A percentile compares a stretch with the other conserved stretches of the same genome.
Evolutionary conservation across 2,888 invertebrate species (phyloP).

Genomic region (Trissolcus brochymenae): DNA sequence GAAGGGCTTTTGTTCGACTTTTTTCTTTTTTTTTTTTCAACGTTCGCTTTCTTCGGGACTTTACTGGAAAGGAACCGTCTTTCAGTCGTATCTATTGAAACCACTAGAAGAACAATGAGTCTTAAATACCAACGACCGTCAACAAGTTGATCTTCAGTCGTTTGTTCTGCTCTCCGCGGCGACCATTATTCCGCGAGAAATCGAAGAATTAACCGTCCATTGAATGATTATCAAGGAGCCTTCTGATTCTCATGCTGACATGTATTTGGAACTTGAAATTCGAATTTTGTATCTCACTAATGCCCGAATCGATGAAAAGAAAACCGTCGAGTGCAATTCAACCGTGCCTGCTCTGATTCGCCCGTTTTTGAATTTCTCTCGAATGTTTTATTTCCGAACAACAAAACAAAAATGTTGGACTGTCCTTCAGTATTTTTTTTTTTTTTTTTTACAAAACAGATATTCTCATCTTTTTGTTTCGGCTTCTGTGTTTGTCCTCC

Average conservation of each 20-base stretch:
- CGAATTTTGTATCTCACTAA: too few relatives aligned
- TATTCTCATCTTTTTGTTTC: background rate
- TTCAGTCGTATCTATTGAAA: conserved; percentile 38
- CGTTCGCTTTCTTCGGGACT: conserved; percentile 22
- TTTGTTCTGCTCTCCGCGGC: conserved; percentile 30
- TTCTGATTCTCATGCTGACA: too few relatives aligned
- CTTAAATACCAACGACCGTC: conserved; percentile 48
- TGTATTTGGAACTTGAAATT: too few relatives aligned
- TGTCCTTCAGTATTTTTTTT: background rate
- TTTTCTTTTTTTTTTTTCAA: conserved; percentile 13
- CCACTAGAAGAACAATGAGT: conserved; percentile 49
- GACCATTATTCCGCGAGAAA: conserved; percentile 23
- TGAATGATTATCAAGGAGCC: conserved; percentile 9
- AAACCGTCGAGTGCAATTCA: too few relatives aligned
- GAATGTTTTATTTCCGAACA: background rate
- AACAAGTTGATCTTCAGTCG: conserved; percentile 43
- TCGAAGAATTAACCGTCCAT: conserved; percentile 36
- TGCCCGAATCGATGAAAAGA: too few relatives aligned
- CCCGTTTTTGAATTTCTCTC: background rate
- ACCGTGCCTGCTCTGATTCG: background rate
- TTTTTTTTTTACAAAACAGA: background rate
- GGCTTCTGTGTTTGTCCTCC: too few relatives aligned
- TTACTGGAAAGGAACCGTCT: conserved; percentile 35
- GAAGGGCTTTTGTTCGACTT: conserved; percentile 44
- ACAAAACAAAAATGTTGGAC: background rate